phyloP scores from a whole-genome alignment of 2,113 vertebrate genomes.

The Epinephelus cyanopodus region DNA sequence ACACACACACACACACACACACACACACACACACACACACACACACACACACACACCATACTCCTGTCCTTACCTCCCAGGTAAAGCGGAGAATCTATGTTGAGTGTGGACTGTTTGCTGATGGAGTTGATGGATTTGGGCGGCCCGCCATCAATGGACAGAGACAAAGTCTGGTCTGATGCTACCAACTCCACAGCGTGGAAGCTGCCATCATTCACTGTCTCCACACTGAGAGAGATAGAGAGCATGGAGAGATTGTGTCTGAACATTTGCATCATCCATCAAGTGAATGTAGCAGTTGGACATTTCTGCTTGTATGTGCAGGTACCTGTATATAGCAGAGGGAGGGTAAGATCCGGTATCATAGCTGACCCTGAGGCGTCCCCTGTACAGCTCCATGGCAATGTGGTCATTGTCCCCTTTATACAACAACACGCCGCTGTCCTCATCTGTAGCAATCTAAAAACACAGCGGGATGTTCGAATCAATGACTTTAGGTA shows the following conservation, averaged over 20 bases:
- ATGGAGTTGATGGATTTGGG: conserved; percentile 96
- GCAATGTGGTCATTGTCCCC: conserved; percentile 95
- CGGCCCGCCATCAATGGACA: conserved; percentile 94
- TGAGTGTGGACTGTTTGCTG: conserved; percentile 93
- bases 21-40: background rate
- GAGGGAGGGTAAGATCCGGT: conserved; percentile 94
- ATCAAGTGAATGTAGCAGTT: conserved; percentile 10
- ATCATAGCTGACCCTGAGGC: conserved; percentile 96
- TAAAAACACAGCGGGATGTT: conserved; percentile 68
- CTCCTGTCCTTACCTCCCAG: conserved; percentile 91
- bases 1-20: background rate
- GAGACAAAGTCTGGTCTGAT: conserved; percentile 92
- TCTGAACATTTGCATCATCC: conserved; percentile 17
- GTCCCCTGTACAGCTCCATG: conserved; percentile 94
- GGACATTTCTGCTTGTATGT: background rate
- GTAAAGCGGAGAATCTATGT: conserved; percentile 93
- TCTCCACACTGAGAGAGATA: conserved; percentile 89
- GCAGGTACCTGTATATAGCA: conserved; percentile 95
- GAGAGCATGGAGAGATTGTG: background rate
- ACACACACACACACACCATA: background rate
- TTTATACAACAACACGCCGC: conserved; percentile 95
- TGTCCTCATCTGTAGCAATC: conserved; percentile 98
- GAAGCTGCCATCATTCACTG: conserved; percentile 97
- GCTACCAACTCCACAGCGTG: conserved; percentile 95
- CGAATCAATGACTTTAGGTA: background rate